Conservation (phyloP, 2,888 invertebrate genomes). For the Drosophila nr. fundita region DNA sequence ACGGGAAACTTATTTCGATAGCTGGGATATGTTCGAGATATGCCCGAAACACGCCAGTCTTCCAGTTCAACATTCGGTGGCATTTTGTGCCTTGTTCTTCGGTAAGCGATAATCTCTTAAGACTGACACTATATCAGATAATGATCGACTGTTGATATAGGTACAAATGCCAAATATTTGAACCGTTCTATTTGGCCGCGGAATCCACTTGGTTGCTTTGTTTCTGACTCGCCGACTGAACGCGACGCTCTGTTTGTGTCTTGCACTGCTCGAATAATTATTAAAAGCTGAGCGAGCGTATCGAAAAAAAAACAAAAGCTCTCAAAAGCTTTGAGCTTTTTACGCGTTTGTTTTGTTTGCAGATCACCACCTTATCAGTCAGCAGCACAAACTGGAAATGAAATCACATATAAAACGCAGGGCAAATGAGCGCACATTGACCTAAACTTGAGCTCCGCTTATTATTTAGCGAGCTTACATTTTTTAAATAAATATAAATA, state of each 20-base stretch:
- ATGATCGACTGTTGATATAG: not conserved
- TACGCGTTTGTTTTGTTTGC: not conserved
- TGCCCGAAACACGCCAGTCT: slow-evolving; percentile 76
- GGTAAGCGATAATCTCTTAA: not conserved
- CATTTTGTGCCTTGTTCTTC: slow-evolving; percentile 38
- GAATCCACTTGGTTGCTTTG: slow-evolving; percentile 30
- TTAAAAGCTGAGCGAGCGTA: slow-evolving; percentile 49
- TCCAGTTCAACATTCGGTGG: slow-evolving; percentile 55
- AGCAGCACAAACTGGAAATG: slow-evolving; percentile 1
- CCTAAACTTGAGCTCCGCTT: not conserved
- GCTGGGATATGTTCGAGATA: slow-evolving; percentile 81
- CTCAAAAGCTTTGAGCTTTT: slow-evolving; percentile 39
- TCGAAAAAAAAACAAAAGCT: slow-evolving; percentile 21
- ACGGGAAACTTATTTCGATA: slow-evolving; percentile 71
- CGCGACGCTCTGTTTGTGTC: slow-evolving; percentile 31
- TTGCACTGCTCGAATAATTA: slow-evolving; percentile 31
- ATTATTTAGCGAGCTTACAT: no score
- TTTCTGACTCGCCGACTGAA: slow-evolving; percentile 41
- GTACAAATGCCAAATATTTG: slow-evolving; percentile 33
- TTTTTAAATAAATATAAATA: not conserved
- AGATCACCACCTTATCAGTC: slow-evolving; percentile 27
- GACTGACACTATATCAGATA: slow-evolving; percentile 4
- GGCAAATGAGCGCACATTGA: not conserved
- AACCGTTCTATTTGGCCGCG: slow-evolving; percentile 39
- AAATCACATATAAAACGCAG: not conserved